Conservation (phyloP, 2,797 vertebrate genomes). For the Anas bahamensis region DNA sequence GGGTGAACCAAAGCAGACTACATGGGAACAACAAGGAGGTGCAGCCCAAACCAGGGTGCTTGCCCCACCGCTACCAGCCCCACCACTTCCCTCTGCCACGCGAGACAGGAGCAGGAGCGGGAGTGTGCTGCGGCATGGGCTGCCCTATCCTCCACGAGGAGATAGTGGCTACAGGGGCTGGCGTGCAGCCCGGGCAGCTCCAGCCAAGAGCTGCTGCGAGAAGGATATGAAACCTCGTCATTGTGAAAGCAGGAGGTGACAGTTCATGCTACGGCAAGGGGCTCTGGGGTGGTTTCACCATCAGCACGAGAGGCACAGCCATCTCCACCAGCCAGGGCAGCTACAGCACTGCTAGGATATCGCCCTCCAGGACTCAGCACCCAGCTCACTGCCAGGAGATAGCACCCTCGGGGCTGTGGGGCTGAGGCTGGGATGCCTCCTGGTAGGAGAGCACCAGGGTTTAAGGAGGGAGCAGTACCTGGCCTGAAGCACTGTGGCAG, state of each 20-base stretch:
- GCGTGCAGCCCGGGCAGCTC: neutral
- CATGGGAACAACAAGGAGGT: neutral
- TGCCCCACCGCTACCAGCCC: neutral
- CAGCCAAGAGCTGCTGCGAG: neutral
- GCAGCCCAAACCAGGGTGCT: fast-evolving
- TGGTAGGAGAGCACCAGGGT: neutral
- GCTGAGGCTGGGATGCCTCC: neutral
- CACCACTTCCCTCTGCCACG: neutral
- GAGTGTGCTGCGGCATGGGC: neutral
- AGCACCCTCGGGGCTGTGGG: neutral
- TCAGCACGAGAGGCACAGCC: fast-evolving
- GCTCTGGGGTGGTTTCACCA: neutral
- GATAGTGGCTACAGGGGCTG: neutral
- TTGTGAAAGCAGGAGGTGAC: neutral
- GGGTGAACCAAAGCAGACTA: neutral
- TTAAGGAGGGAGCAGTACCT: neutral
- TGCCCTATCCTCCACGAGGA: neutral
- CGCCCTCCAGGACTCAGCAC: neutral
- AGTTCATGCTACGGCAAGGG: neutral
- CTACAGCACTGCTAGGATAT: neutral
- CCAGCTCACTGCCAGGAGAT: neutral
- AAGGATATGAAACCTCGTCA: neutral
- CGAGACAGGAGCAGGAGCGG: neutral
- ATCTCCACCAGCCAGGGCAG: neutral
- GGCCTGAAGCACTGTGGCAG: neutral